Conservation (phyloP, 2,797 vertebrate genomes). For the Luscinia luscinia region DNA sequence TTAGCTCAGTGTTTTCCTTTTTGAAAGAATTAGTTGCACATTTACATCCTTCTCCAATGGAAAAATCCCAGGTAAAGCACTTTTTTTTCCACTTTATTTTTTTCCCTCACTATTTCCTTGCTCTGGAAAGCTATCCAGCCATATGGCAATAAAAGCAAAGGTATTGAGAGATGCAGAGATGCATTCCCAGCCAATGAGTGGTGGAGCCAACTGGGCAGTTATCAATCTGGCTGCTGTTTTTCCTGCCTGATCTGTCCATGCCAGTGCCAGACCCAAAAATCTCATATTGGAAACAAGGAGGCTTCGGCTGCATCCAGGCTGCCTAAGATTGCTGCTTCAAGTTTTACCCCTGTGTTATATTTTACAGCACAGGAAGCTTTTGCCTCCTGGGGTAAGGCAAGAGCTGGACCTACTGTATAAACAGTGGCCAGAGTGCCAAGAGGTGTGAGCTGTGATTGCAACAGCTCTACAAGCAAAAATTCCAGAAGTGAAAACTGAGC, state of each 20-base stretch:
- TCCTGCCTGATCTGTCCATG: not conserved
- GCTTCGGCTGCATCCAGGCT: not conserved
- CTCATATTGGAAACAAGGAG: not conserved
- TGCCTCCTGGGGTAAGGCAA: not conserved
- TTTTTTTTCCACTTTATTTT: fast-evolving
- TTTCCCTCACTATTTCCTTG: fast-evolving
- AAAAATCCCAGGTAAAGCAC: not conserved
- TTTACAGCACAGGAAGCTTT: not conserved
- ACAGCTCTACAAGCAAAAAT: not conserved
- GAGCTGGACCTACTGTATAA: not conserved
- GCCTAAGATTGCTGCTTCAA: not conserved
- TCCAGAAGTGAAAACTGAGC: not conserved
- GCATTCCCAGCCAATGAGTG: not conserved
- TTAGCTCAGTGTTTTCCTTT: not conserved
- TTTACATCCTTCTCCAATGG: not conserved
- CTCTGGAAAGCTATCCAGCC: not conserved
- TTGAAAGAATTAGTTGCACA: not conserved
- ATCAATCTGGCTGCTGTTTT: not conserved
- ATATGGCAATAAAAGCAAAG: not conserved
- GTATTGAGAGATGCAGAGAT: not conserved
- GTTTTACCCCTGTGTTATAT: not conserved
- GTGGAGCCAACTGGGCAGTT: not conserved
- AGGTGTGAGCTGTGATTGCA: not conserved
- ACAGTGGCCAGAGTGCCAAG: not conserved
- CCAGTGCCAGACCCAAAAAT: not conserved